These are phyloP conservation scores for Blera fallax DNA, from an alignment of 2,888 invertebrate species.

Conservation along the genomic window DNA sequence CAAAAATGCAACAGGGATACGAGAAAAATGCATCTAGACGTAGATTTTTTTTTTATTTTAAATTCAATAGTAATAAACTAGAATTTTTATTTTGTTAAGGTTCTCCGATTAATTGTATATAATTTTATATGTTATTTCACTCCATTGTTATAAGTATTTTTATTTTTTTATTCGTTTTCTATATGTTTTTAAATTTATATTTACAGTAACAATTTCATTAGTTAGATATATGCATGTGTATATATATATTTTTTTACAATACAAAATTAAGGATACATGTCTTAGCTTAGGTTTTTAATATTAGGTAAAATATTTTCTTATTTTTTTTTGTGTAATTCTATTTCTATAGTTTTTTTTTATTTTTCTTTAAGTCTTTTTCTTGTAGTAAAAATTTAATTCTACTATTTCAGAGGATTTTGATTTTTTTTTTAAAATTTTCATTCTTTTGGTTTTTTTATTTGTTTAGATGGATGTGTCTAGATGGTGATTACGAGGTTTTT, in stretches of 20 bases:
- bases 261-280: conserved; percentile 43
- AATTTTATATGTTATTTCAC: neutral
- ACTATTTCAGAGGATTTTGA: conserved; percentile 17
- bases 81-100: neutral
- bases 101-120: conserved; percentile 6
- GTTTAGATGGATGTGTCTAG: neutral
- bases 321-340: conserved; percentile 13
- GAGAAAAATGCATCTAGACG: conserved; percentile 25
- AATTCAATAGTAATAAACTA: conserved; percentile 36
- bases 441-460: neutral
- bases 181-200: conserved; percentile 37
- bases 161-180: conserved; percentile 41
- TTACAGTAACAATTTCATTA: conserved; percentile 21
- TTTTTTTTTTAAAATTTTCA: neutral
- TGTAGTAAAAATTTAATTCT: conserved; percentile 51
- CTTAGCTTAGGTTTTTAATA: neutral
- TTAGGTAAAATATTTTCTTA: neutral
- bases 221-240: neutral
- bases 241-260: conserved; percentile 36
- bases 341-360: conserved; percentile 24
- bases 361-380: conserved; percentile 49
- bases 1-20: conserved; percentile 44
- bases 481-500: neutral
- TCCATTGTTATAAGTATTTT: conserved; percentile 24
- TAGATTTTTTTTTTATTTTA: neutral